A percentile compares a stretch with the other conserved stretches of the same genome.
phyloP scores from a whole-genome alignment of 2,888 invertebrate species.

The Psylliodes chrysocephalus region DNA sequence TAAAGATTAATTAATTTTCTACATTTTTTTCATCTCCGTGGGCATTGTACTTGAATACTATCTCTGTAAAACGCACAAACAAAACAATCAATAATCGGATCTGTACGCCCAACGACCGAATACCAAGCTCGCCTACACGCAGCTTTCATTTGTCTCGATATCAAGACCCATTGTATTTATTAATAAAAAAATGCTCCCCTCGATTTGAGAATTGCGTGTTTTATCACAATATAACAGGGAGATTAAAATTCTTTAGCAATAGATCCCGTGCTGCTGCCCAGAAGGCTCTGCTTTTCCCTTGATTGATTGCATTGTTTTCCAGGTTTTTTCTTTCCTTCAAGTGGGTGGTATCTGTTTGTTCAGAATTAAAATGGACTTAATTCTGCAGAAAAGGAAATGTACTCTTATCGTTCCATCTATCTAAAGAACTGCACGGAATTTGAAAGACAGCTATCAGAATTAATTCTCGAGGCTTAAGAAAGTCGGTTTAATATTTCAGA shows the following conservation, averaged over 20 bases:
- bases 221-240: conserved; percentile 44
- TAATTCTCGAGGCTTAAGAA: no score
- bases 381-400: background rate
- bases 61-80: conserved; percentile 33
- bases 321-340: conserved; percentile 35
- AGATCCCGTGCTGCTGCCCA: conserved; percentile 41
- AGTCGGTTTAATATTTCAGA: no score
- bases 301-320: conserved; percentile 50
- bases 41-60: conserved; percentile 23
- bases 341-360: conserved; percentile 31
- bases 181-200: conserved; percentile 54
- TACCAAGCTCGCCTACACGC: conserved; percentile 57
- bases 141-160: conserved; percentile 59
- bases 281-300: conserved; percentile 46
- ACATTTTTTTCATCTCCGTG: conserved; percentile 6
- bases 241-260: conserved; percentile 29
- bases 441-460: no score
- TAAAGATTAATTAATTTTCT: conserved; percentile 11
- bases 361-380: background rate
- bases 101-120: conserved; percentile 57
- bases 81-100: conserved; percentile 42
- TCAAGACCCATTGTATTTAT: conserved; percentile 59
- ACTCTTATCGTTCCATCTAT: background rate
- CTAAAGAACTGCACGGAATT: background rate
- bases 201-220: conserved; percentile 60